Evolutionary conservation across 2,888 invertebrate species (phyloP), one percentile per base, ranked within the genome.

Genomic region (Ptychoptera albimana): DNA sequence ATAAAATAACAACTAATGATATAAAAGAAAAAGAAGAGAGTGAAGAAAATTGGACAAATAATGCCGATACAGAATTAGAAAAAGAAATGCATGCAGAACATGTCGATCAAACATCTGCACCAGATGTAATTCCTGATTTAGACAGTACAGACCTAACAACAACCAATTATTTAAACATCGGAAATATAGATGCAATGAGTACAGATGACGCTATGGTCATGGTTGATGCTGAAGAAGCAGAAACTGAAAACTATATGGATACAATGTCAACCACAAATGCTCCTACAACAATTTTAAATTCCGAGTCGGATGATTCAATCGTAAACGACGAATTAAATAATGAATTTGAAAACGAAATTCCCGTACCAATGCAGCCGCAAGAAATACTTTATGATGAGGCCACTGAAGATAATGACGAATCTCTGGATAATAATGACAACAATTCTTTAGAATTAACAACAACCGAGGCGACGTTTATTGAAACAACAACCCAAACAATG

Each of bases 401-500:
- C 29, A 44, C 43, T 32, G 41, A 45, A 29, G 38, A 44, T 1
- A 46, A 42, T 12, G 45, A 36, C 31, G 42, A 14, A 15, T 36
- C 38, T 1, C 38, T 41, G 6, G 23, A 9, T 6, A 23, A 16
- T 36, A 45, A n/a, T 38, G 31, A 1, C 34, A 43, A 6, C 15
- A 47, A 15, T 37, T 11, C 9, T n/a, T 30, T n/a, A 37, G 45
- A 60, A 60, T 1, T 57, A 60, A 11, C 57, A 61, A n/a, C 23
- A 60, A 23, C 60, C 60, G 6, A 60, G 39, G 48, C 49, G 5
- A 48, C 53, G 29, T 49, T 52, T 4, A 14, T 41, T 40, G 46
- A 49, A 15, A 46, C 58, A 35, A 65, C 70, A 30, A 66, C 61
- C 2, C 63, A 62, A 46, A 63, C 64, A 2, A 60, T 64, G 61